Evolutionary conservation across 2,113 vertebrate species (phyloP).

Genomic region (Platycercus adscitus): DNA sequence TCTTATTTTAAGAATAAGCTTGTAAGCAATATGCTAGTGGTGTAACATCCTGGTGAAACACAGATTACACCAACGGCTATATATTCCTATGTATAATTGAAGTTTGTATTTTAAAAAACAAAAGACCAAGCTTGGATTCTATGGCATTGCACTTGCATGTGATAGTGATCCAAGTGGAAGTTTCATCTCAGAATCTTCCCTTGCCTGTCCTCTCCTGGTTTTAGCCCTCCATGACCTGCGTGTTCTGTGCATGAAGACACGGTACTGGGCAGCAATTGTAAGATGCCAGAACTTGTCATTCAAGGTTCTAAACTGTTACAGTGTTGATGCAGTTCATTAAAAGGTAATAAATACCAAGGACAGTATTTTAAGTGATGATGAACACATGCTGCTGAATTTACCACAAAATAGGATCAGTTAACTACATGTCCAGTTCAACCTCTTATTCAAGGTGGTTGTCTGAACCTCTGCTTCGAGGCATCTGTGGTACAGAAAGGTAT

Average conservation of each 20-base stretch:
- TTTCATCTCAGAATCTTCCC: background rate
- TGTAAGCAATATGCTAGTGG: background rate
- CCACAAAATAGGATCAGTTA: background rate
- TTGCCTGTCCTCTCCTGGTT: background rate
- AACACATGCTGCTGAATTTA: background rate
- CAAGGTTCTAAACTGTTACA: background rate
- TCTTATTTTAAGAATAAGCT: background rate
- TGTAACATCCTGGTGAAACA: background rate
- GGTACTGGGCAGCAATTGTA: background rate
- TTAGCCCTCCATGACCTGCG: rapidly evolving
- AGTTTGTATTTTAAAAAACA: background rate
- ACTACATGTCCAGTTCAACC: background rate
- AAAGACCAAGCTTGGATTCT: background rate
- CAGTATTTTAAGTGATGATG: background rate
- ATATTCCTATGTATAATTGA: background rate
- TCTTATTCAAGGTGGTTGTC: background rate
- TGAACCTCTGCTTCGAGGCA: background rate
- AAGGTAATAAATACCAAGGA: background rate
- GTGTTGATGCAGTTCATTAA: background rate
- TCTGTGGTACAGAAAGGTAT: background rate
- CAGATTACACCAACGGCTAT: background rate
- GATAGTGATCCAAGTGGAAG: background rate
- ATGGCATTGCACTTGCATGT: background rate
- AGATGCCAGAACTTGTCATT: background rate
- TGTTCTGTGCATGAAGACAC: background rate